These are phyloP conservation scores for Mayetiola destructor DNA, from an alignment of 2,888 invertebrate species.

Conservation along the genomic window DNA sequence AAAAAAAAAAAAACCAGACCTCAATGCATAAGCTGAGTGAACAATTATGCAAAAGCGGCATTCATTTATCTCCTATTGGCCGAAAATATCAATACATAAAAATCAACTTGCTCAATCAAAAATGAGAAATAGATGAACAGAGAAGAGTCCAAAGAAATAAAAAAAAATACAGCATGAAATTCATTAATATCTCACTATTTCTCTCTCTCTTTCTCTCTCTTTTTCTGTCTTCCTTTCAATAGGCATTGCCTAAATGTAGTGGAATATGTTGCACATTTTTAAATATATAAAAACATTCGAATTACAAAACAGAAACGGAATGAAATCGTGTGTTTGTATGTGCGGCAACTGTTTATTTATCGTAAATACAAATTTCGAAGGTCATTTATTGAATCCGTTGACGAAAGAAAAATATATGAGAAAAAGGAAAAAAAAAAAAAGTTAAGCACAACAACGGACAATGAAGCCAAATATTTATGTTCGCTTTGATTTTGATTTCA, in stretches of 20 bases:
- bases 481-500: no score
- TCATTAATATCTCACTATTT: neutral
- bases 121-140: neutral
- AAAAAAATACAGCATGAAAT: neutral
- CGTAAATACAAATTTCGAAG: constrained; percentile 5
- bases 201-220: neutral
- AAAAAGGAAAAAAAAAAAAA: neutral
- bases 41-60: no score
- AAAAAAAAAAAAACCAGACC: no score
- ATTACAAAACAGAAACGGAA: no score
- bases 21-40: no score
- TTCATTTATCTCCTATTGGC: no score
- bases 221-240: neutral
- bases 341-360: no score
- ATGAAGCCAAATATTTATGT: neutral
- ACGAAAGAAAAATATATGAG: neutral
- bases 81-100: no score
- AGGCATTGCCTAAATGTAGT: no score
- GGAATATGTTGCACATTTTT: no score
- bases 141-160: neutral
- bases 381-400: constrained; percentile 1
- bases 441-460: neutral
- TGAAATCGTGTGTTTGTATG: no score
- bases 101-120: constrained; percentile 5
- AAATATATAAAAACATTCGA: no score